These are phyloP conservation scores for Leucoraja ocellata DNA, from an alignment of 2,797 vertebrate genomes.

Conservation along the genomic window DNA sequence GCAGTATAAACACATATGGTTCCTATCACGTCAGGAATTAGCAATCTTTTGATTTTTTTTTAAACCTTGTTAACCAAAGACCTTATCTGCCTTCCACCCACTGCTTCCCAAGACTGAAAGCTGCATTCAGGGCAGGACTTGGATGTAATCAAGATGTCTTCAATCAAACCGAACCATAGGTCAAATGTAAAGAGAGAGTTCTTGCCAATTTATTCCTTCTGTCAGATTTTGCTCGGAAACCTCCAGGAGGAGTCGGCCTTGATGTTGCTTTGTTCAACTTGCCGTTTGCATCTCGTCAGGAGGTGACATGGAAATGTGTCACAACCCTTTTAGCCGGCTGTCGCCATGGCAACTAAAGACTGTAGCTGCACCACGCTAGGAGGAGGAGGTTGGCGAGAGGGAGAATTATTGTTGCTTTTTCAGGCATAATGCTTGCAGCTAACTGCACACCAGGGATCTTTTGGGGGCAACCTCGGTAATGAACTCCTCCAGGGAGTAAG, in stretches of 20 bases:
- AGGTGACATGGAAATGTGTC: conserved; percentile 29
- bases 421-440: not conserved
- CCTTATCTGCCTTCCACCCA: not conserved
- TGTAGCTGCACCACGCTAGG: not conserved
- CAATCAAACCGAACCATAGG: not conserved
- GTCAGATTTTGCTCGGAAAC: not conserved
- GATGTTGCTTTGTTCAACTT: conserved; percentile 22
- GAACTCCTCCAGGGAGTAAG: not conserved
- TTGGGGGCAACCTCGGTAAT: not conserved
- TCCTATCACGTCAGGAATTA: not conserved
- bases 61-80: conserved; percentile 1
- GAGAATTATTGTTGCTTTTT: conserved; percentile 3
- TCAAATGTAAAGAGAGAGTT: conserved; percentile 13
- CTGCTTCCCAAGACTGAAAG: not conserved
- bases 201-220: conserved; percentile 23
- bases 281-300: not conserved
- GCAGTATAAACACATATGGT: not conserved
- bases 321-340: conserved; percentile 23
- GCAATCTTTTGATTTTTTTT: not conserved
- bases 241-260: not conserved
- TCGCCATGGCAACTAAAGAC: not conserved
- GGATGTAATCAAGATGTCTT: not conserved
- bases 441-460: not conserved
- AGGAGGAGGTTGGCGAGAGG: not conserved
- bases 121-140: not conserved